phyloP scores from a whole-genome alignment of 2,113 vertebrate genomes.

The Tonatia bakeri region DNA sequence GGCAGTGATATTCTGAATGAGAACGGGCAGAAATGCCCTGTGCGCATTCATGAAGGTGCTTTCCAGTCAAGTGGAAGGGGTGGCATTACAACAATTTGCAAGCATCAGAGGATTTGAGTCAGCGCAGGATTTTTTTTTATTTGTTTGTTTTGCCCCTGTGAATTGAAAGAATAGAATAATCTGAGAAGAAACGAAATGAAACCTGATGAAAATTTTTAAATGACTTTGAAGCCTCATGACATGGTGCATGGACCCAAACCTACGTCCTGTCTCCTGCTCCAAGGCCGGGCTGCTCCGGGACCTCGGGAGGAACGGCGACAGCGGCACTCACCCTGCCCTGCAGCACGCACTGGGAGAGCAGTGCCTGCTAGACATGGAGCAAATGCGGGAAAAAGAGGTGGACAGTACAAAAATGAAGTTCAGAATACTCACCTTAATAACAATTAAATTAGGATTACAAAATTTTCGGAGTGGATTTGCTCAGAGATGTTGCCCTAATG shows the following conservation, averaged over 20 bases:
- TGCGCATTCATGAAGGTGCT: conserved; percentile 50
- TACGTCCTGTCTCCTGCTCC: conserved; percentile 29
- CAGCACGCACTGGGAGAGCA: neutral
- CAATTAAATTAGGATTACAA: neutral
- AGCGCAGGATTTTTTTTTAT: neutral
- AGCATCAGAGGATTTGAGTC: conserved; percentile 48
- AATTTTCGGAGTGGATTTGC: neutral
- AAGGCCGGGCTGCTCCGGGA: neutral
- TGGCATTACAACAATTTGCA: conserved; percentile 61
- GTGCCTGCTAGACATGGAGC: neutral
- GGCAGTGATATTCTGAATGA: conserved; percentile 61
- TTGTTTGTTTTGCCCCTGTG: neutral
- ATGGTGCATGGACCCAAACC: neutral
- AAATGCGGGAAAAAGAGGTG: neutral
- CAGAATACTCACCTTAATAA: neutral
- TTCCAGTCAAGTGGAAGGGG: conserved; percentile 66
- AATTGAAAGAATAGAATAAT: conserved; percentile 64
- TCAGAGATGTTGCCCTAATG: neutral
- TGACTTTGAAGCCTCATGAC: conserved; percentile 9
- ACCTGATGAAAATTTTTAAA: conserved; percentile 67
- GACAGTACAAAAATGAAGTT: neutral
- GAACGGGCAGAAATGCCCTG: conserved; percentile 54
- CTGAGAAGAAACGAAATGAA: conserved; percentile 62
- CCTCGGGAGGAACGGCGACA: neutral
- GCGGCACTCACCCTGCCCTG: neutral